A percentile compares a stretch with the other conserved stretches of the same genome.
These are phyloP conservation scores for Oceanodroma leucorhoa DNA, from an alignment of 2,797 vertebrate species.

Conservation along the genomic window DNA sequence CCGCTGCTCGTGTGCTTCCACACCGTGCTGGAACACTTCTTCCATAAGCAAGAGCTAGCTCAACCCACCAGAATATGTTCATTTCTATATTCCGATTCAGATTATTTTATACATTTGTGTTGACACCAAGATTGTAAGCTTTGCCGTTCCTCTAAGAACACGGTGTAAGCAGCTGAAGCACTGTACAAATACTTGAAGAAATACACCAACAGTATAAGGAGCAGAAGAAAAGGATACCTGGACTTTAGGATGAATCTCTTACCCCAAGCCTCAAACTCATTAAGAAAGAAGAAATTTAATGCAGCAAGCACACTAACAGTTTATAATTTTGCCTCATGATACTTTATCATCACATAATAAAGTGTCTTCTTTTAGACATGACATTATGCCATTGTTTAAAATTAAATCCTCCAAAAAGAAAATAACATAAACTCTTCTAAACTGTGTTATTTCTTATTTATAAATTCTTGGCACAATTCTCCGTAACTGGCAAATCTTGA, in stretches of 20 bases:
- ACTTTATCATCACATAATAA: neutral
- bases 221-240: neutral
- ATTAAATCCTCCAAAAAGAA: neutral
- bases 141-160: neutral
- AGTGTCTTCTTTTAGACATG: neutral
- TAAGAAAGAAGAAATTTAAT: neutral
- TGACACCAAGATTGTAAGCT: neutral
- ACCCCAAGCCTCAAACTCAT: neutral
- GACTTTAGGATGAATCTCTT: neutral
- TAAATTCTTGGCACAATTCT: neutral
- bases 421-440: neutral
- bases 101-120: neutral
- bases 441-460: neutral
- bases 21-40: fast-evolving
- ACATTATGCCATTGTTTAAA: slow-evolving; percentile 1
- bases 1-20: neutral
- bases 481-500: neutral
- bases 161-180: fast-evolving
- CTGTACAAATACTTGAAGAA: neutral
- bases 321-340: neutral
- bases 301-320: neutral
- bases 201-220: fast-evolving
- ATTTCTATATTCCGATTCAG: neutral
- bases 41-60: fast-evolving
- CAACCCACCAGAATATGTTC: neutral